phyloP scores from a whole-genome alignment of 2,113 vertebrate species.

The Brienomyrus longianalis region DNA sequence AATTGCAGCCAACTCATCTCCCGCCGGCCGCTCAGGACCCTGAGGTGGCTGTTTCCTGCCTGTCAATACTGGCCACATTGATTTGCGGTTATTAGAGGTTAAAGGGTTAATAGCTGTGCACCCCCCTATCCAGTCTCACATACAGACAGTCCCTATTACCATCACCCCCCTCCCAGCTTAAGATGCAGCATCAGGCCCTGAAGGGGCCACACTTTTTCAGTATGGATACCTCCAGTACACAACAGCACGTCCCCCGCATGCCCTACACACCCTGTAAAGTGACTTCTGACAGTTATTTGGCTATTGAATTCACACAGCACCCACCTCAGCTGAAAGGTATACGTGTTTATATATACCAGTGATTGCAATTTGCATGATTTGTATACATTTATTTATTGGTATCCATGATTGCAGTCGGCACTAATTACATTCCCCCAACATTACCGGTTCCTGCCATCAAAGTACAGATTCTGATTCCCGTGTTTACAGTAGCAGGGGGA shows the following conservation, averaged over 20 bases:
- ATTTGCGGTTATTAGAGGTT: conserved; percentile 7
- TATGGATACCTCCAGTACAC: background rate
- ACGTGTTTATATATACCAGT: background rate
- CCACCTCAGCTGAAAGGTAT: background rate
- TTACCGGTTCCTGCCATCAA: background rate
- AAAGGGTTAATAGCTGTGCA: conserved; percentile 7
- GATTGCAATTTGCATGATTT: conserved; percentile 14
- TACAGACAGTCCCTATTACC: background rate
- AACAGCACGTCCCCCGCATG: background rate
- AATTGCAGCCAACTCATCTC: background rate
- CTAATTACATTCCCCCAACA: background rate
- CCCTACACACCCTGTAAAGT: background rate
- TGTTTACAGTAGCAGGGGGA: background rate
- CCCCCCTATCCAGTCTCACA: conserved; percentile 30
- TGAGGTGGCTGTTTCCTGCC: background rate
- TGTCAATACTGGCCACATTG: background rate
- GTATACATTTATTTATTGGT: background rate
- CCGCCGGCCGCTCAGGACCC: background rate
- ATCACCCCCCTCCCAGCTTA: background rate
- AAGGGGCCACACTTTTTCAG: background rate
- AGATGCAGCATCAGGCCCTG: background rate
- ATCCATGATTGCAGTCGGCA: background rate
- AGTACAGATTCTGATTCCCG: background rate
- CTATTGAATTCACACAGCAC: conserved; percentile 2
- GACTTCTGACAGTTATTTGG: background rate